Conservation (phyloP, 30 jellyfish, hydroid and myxozoan species). For the Nemopilema nomurai region DNA sequence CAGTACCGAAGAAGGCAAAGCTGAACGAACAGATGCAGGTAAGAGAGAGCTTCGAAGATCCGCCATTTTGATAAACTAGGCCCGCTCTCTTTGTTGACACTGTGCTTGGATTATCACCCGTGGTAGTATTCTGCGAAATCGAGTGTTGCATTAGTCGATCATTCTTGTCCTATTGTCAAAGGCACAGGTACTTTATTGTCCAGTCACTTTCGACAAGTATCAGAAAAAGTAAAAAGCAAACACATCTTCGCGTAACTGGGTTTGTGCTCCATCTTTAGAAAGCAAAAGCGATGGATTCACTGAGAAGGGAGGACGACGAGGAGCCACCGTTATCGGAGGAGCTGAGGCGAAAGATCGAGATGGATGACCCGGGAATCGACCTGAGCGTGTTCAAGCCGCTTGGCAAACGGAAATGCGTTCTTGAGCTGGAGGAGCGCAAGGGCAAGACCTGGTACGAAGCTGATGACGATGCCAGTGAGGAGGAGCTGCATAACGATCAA, state of each 20-base stretch:
- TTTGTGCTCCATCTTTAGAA: not conserved
- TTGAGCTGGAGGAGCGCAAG: slow-evolving; percentile 78
- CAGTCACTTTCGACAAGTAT: too few relatives aligned
- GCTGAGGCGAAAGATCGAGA: slow-evolving; percentile 57
- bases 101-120: too few relatives aligned
- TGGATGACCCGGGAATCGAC: slow-evolving; percentile 96
- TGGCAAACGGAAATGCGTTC: slow-evolving; percentile 90
- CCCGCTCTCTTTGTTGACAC: too few relatives aligned
- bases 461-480: slow-evolving; percentile 81
- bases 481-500: slow-evolving; percentile 61
- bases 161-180: too few relatives aligned
- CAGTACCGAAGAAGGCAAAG: slow-evolving; percentile 30
- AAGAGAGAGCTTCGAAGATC: too few relatives aligned
- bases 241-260: too few relatives aligned
- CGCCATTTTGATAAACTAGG: too few relatives aligned
- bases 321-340: slow-evolving; percentile 57
- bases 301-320: slow-evolving; percentile 17
- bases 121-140: too few relatives aligned
- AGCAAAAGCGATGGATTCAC: not conserved
- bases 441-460: slow-evolving; percentile 93
- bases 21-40: slow-evolving; percentile 13
- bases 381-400: slow-evolving; percentile 80
- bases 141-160: too few relatives aligned
- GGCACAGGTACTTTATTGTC: too few relatives aligned
- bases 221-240: not conserved